A percentile compares a stretch with the other conserved stretches of the same genome.
phyloP scores from a whole-genome alignment of 2,113 vertebrate species.

The Tapirus terrestris region DNA sequence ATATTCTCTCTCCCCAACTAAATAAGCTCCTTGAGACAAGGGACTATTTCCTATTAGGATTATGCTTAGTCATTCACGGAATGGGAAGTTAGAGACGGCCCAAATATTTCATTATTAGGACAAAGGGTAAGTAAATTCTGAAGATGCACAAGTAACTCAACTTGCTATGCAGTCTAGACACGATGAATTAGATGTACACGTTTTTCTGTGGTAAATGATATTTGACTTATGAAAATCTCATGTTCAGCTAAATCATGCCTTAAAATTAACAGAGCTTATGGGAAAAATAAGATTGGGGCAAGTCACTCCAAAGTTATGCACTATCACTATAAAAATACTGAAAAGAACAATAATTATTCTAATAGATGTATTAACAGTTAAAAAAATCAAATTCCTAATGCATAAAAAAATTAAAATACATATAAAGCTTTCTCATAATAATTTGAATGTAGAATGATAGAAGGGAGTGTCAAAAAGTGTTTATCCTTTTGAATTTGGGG shows the following conservation, averaged over 20 bases:
- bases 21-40: not conserved
- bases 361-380: not conserved
- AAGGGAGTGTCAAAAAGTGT: not conserved
- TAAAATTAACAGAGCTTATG: not conserved
- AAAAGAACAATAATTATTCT: not conserved
- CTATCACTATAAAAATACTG: not conserved
- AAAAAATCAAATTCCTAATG: not conserved
- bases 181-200: not conserved
- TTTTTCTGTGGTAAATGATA: not conserved
- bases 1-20: not conserved
- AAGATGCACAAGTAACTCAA: not conserved
- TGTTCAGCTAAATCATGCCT: not conserved
- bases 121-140: not conserved
- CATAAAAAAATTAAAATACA: not conserved
- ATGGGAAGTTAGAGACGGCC: not conserved
- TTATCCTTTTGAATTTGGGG: not conserved
- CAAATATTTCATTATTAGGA: not conserved
- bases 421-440: not conserved
- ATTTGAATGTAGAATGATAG: not conserved
- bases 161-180: not conserved
- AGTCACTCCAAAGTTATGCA: not conserved
- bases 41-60: not conserved
- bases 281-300: not conserved
- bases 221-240: not conserved
- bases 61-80: not conserved